Base-by-base conservation (phyloP, 2,888 invertebrate species). In the Melipona beecheii region DNA sequence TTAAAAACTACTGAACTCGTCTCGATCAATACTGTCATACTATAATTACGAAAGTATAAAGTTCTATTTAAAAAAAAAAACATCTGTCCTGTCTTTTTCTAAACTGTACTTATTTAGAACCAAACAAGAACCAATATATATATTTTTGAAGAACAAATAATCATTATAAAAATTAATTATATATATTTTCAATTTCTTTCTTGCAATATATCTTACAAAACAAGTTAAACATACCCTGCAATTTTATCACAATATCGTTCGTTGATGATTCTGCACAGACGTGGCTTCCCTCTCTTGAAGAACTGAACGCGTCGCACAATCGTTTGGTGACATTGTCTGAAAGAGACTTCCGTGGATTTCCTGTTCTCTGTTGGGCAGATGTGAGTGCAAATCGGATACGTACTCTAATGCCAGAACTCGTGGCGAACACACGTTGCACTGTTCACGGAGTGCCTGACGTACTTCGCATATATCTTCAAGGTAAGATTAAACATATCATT, bases 301-400 rank as follows among this genome's bases (percentile, higher is more conserved):
- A 97, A 90, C 94, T 98, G 78, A 96, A 97, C 87, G 97, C 97
- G 1, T 97, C 97, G 77, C 96, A 97, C 93, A 98, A 98, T 93
- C 96, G 97, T 87, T 95, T 98, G 72, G 89, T 93, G 13, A 97
- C 97, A 5, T 95, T 96, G 68, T 95, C 98, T 89, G 97, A 97
- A 84, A 96, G 96, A 91, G 98, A 98, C 93, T 98, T 98, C 94
- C 97, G 97, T 90, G 98, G 98, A 1, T 95, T 98, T 84, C 98
- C 98, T 0, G 96, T 97, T 3, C 95, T 98, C 15, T 98, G 98
- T 92, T 96, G 96, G 93, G 98, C 97, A 4, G 97, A 98, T 94
- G 95, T 98, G 66, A 97, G 97, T 4, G 96, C 96, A 91, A 98
- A 98, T 94, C 96, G 96, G 91, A 98, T 98, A 86, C 95, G 96